Evolutionary conservation across 2,797 vertebrate genomes (phyloP).

Genomic region (Hoplostethus atlanticus): DNA sequence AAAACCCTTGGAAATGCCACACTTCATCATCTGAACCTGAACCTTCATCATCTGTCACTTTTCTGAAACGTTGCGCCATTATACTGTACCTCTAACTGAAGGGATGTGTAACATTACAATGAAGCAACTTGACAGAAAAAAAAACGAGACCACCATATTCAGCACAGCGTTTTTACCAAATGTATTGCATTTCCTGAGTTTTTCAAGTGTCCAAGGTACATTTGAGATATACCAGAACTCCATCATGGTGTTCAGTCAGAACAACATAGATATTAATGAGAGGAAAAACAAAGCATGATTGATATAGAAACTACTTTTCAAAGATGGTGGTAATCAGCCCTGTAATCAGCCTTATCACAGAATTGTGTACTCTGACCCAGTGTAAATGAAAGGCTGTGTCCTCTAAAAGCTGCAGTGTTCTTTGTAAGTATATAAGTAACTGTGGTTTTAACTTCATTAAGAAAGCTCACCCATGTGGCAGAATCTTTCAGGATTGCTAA

Average conservation of each 20-base stretch:
- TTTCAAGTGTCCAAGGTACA: background rate
- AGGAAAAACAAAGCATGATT: conserved; percentile 20
- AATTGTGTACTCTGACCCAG: conserved; percentile 78
- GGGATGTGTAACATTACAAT: conserved; percentile 33
- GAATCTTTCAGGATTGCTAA: conserved; percentile 57
- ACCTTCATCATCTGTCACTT: conserved; percentile 36
- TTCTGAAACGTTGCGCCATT: conserved; percentile 32
- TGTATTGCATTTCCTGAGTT: background rate
- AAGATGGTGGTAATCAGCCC: conserved; percentile 59
- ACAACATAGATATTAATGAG: conserved; percentile 15
- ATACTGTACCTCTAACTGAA: conserved; percentile 39
- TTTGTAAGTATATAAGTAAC: conserved; percentile 38
- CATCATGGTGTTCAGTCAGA: background rate
- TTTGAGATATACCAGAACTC: background rate
- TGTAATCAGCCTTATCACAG: conserved; percentile 76
- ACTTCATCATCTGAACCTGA: conserved; percentile 41
- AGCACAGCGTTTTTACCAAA: conserved; percentile 2
- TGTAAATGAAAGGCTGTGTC: conserved; percentile 65
- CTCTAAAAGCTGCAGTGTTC: conserved; percentile 58
- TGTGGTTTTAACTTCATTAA: conserved; percentile 61
- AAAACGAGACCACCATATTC: conserved; percentile 16
- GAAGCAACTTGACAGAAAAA: conserved; percentile 24
- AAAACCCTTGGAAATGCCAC: conserved; percentile 21
- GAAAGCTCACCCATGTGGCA: conserved; percentile 46
- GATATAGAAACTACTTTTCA: conserved; percentile 43